Conservation (phyloP, 1,140 invertebrate genomes). For the Antheraea pernyi region DNA sequence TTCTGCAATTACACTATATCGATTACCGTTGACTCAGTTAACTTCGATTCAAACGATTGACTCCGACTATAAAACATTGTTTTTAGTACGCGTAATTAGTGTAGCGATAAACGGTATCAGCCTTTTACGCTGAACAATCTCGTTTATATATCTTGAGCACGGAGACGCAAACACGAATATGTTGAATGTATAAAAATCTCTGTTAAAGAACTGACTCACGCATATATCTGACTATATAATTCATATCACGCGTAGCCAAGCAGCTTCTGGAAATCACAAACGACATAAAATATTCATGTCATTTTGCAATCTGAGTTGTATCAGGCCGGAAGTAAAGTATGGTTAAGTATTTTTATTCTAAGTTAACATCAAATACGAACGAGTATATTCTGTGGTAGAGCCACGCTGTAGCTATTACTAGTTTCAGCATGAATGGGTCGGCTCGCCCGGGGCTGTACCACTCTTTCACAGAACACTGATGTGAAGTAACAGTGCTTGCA, state of each 20-base stretch:
- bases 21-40: slow-evolving; percentile 65
- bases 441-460: too few species aligned
- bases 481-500: too few species aligned
- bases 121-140: slow-evolving; percentile 30
- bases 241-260: slow-evolving; percentile 48
- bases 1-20: slow-evolving; percentile 69
- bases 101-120: slow-evolving; percentile 44
- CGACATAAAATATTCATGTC: slow-evolving; percentile 50
- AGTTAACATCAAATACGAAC: slow-evolving; percentile 11
- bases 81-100: slow-evolving; percentile 65
- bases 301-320: slow-evolving; percentile 50
- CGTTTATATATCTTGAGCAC: slow-evolving; percentile 23
- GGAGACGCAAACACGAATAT: slow-evolving; percentile 23
- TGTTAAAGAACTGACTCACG: slow-evolving; percentile 28
- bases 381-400: slow-evolving; percentile 22
- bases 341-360: slow-evolving; percentile 21
- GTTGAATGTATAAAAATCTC: slow-evolving; percentile 25
- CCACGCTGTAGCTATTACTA: too few species aligned
- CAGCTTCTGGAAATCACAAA: slow-evolving; percentile 58
- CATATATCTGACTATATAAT: slow-evolving; percentile 37
- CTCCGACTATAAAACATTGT: slow-evolving; percentile 64
- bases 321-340: slow-evolving; percentile 36
- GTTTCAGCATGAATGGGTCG: too few species aligned
- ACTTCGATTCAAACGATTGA: slow-evolving; percentile 56
- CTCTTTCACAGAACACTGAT: too few species aligned